Percentiles rank a stretch among this genome's conserved stretches.
Conservation (phyloP, 2,113 vertebrate genomes). For the Peucedramus taeniatus region DNA sequence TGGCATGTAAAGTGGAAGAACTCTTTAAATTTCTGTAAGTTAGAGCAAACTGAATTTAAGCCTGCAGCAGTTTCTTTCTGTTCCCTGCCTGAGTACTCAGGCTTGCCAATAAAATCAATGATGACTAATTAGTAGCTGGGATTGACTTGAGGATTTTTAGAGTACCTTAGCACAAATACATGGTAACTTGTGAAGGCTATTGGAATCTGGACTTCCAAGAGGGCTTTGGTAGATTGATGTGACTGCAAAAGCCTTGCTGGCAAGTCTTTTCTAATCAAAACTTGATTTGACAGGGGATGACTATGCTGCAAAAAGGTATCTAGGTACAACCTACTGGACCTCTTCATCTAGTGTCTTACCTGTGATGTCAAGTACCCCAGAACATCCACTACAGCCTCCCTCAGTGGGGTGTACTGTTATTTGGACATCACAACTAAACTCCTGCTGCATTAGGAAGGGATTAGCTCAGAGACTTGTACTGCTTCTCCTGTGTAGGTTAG, state of each 20-base stretch:
- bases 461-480: background rate
- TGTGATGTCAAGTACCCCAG: background rate
- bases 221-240: background rate
- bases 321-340: background rate
- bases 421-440: background rate
- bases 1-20: background rate
- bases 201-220: background rate
- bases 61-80: background rate
- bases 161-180: background rate
- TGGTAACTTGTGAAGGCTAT: background rate
- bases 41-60: background rate
- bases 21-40: background rate
- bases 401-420: background rate
- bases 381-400: background rate
- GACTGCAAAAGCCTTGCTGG: background rate
- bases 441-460: background rate
- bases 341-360: background rate
- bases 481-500: background rate
- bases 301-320: background rate
- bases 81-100: background rate
- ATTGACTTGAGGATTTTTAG: background rate
- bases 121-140: background rate
- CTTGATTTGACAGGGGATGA: background rate
- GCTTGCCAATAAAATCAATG: background rate
- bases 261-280: background rate